A percentile compares a stretch with the other conserved stretches of the same genome.
These are phyloP conservation scores for Lissonota sp. DNA, from an alignment of 2,888 invertebrate species.

Conservation along the genomic window DNA sequence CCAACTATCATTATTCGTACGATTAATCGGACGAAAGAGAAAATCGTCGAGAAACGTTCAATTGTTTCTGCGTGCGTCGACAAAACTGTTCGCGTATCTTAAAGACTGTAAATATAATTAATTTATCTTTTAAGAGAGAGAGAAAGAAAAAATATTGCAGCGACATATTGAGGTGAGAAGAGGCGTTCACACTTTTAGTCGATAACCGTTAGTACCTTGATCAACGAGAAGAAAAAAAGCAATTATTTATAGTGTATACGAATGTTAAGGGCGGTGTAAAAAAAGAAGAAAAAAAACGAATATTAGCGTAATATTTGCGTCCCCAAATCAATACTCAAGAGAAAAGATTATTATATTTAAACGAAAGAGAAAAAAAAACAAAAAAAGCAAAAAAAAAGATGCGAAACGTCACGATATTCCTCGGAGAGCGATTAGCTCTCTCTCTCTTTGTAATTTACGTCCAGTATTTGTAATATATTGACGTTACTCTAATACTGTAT, in stretches of 20 bases:
- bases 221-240: constrained; percentile 25
- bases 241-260: constrained; percentile 57
- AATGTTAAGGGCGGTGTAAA: constrained; percentile 32
- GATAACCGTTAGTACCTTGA: constrained; percentile 61
- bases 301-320: constrained; percentile 42
- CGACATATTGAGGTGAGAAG: constrained; percentile 20
- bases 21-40: background rate
- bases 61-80: constrained; percentile 38
- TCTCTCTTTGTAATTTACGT: constrained; percentile 60
- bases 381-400: constrained; percentile 20
- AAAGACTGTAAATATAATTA: constrained; percentile 63
- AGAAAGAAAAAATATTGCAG: constrained; percentile 8
- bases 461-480: constrained; percentile 60
- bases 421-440: constrained; percentile 22
- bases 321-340: constrained; percentile 58
- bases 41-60: constrained; percentile 16
- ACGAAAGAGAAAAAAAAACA: constrained; percentile 21
- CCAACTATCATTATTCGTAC: constrained; percentile 38
- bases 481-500: constrained; percentile 43
- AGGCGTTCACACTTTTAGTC: constrained; percentile 39
- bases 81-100: constrained; percentile 31
- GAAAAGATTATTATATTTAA: constrained; percentile 47
- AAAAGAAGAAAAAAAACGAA: constrained; percentile 20
- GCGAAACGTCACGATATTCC: constrained; percentile 25
- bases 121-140: constrained; percentile 13